A percentile compares a stretch with the other conserved stretches of the same genome.
Evolutionary conservation across 2,113 vertebrate genomes (phyloP).

Genomic region (Notarius quadriscutis): DNA sequence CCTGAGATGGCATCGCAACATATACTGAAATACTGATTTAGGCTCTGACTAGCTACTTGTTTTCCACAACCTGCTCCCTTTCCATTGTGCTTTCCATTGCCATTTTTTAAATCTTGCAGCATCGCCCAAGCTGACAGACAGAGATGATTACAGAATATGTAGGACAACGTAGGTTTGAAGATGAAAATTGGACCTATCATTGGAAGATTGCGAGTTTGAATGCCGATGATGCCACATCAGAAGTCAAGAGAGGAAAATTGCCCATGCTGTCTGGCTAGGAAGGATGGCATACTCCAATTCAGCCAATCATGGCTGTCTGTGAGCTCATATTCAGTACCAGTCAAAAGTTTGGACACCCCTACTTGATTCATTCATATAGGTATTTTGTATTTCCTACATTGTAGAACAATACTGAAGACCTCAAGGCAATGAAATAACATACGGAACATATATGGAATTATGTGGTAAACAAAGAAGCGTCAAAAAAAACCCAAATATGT

Average conservation of each 20-base stretch:
- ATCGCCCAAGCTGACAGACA: background rate
- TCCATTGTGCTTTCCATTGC: background rate
- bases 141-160: background rate
- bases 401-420: no score
- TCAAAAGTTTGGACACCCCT: no score
- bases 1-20: background rate
- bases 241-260: background rate
- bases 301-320: background rate
- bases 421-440: no score
- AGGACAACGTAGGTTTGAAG: background rate
- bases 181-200: background rate
- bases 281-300: background rate
- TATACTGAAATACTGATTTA: background rate
- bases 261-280: background rate
- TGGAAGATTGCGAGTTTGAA: background rate
- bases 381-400: no score
- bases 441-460: no score
- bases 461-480: no score
- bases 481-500: no score
- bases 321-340: background rate
- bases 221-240: background rate
- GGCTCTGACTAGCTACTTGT: background rate
- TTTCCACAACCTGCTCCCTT: background rate
- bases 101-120: background rate
- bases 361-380: no score